Conservation (phyloP, 2,113 vertebrate species). For the Vombatus ursinus region DNA sequence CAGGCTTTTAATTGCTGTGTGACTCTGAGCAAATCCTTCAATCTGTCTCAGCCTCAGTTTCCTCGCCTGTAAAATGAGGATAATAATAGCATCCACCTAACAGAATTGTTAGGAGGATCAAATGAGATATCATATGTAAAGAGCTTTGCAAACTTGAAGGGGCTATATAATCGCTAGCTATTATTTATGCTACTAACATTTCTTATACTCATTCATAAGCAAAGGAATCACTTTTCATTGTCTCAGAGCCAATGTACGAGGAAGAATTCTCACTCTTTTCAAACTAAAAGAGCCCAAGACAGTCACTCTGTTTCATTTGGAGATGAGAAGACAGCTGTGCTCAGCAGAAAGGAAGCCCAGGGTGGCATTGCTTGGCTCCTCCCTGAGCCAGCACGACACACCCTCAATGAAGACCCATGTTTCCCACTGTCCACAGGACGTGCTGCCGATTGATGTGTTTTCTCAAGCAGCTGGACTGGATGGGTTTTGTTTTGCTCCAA, state of each 20-base stretch:
- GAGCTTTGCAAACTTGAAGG: background rate
- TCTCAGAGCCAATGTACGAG: background rate
- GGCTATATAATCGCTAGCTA: background rate
- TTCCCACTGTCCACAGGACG: constrained; percentile 5
- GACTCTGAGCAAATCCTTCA: background rate
- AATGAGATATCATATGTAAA: background rate
- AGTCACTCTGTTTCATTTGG: constrained; percentile 23
- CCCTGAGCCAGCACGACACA: background rate
- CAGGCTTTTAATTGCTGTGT: background rate
- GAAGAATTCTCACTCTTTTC: background rate
- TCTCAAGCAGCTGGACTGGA: background rate
- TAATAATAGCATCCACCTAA: background rate
- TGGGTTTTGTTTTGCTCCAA: constrained; percentile 18
- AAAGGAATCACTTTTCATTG: background rate
- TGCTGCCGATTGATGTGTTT: constrained; percentile 32
- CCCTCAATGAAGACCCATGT: background rate
- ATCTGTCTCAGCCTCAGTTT: background rate
- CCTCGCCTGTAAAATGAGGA: background rate
- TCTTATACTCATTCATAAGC: background rate
- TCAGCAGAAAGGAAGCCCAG: constrained; percentile 28
- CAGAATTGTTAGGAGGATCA: background rate
- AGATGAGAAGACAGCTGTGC: constrained; percentile 31
- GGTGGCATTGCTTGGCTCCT: constrained; percentile 14
- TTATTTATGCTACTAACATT: constrained; percentile 1
- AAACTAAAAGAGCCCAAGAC: background rate